Conservation (phyloP, 1,140 invertebrate species). For the Globodera rostochiensis region DNA sequence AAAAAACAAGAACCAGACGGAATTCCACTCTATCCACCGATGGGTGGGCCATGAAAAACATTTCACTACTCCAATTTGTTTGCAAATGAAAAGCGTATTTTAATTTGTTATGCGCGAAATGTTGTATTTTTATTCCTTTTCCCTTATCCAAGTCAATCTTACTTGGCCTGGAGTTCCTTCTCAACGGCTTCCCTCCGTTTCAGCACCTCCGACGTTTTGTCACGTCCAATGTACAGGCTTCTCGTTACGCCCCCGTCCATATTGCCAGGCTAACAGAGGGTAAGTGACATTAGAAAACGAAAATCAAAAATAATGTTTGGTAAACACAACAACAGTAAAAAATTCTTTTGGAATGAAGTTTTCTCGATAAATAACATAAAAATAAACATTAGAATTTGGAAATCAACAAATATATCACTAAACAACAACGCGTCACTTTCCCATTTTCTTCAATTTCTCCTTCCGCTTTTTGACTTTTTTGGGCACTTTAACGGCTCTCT, state of each 20-base stretch:
- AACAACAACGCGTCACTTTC: slow-evolving; percentile 1
- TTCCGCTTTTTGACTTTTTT: slow-evolving; percentile 87
- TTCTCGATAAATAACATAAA: slow-evolving; percentile 11
- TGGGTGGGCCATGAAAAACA: too few species aligned
- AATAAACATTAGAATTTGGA: slow-evolving; percentile 9
- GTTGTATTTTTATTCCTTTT: too few species aligned
- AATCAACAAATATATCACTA: slow-evolving; percentile 20
- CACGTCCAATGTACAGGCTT: slow-evolving; percentile 39
- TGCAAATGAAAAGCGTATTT: too few species aligned
- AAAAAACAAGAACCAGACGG: too few species aligned
- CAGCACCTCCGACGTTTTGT: slow-evolving; percentile 40
- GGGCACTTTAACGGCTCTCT: slow-evolving; percentile 80
- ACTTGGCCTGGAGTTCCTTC: slow-evolving; percentile 37
- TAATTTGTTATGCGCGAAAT: too few species aligned
- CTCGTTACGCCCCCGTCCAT: slow-evolving; percentile 35
- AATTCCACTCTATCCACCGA: too few species aligned
- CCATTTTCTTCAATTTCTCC: slow-evolving; percentile 52
- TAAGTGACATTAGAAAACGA: slow-evolving; percentile 15
- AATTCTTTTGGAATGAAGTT: too few species aligned
- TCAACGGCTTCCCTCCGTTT: slow-evolving; percentile 39
- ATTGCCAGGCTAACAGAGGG: too few species aligned
- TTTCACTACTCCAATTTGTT: too few species aligned
- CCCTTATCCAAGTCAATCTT: neutral
- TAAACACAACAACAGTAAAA: too few species aligned
- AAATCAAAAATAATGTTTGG: neutral